Evolutionary conservation across 2,113 vertebrate genomes (phyloP), one percentile per base, ranked within the genome.

Genomic region (Nibea coibor): DNA sequence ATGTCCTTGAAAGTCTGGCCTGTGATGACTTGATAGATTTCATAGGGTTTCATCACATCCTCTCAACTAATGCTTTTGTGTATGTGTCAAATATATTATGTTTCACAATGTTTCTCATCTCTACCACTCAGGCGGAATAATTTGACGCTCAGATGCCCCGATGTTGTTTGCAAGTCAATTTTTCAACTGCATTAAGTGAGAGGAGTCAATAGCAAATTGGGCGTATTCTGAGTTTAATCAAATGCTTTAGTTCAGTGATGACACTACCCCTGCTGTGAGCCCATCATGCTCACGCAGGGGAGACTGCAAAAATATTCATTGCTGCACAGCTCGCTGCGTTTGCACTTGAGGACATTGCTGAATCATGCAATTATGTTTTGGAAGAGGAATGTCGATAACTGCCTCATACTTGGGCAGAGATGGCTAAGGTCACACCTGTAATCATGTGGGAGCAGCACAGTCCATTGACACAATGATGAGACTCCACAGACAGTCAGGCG

Each of bases 391-490:
- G 88, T 88, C 51, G 83, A 92, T 92, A 90, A 85, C 79, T 59
- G 66, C 70, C 77, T 75, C 51, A 50, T 66, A 69, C 79, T 83
- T 59, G 79, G 69, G 43, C 51, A 39, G 84, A 66, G 83, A 86
- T 88, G 75, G 79, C 80, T 80, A 86, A 91, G 88, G 93, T 93
- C 93, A 91, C 83, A 90, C 86, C 89, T 93, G 89, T 89, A 92
- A 93, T 93, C 90, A 89, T 87, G 85, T 72, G 89, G 86, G 86
- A 85, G 85, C 89, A 88, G 85, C 81, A 87, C 87, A 89, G 86
- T 87, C 88, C 88, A 91, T 87, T 88, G 90, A 91, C 93, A 92
- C 88, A 72, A 53, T 89, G 88, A 93, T 92, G 87, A 86, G 91
- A 81, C 70, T 86, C 70, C 65, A 71, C 83, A 91, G 89, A 78